Evolutionary conservation across 2,113 vertebrate genomes (phyloP), one percentile per base, ranked within the genome.

Genomic region (Anguilla rostrata): DNA sequence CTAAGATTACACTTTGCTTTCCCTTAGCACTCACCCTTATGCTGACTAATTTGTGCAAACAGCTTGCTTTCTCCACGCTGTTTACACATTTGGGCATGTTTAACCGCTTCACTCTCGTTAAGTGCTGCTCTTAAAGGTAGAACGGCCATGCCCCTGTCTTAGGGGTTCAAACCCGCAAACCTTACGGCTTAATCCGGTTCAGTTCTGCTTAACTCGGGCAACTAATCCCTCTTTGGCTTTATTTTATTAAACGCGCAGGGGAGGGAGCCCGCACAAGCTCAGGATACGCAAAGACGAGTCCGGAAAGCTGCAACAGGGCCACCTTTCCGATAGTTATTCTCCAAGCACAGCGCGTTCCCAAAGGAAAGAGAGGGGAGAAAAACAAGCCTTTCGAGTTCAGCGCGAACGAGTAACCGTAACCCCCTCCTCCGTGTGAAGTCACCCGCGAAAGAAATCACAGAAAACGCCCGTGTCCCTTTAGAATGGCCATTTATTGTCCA

Each of bases 401-500:
- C 60, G 41, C 18, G 9, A 87, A 79, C 83, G 85, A 87, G 87
- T 85, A 53, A 53, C 49, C 49, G 12, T 53, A 14, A 53, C 7
- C 9, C 43, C 89, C 84, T 93, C 90, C 89, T 88, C 20, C 86
- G 63, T 56, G 90, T 87, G 81, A 46, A 26, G 39, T 82, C 56
- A 78, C 90, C 84, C 88, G 88, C 86, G 84, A 84, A 87, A 71
- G 90, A 92, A 93, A 86, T 87, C 91, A 92, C 90, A 86, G 91
- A 93, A 91, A 53, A 53, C 89, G 91, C 85, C 71, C n/a, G 86
- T 84, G 91, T 92, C 87, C 91, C 92, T 94, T 93, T 92, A 90
- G 93, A 91, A 93, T 94, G 92, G 93, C 94, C 92, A 93, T 95
- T 95, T 95, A 95, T 95, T 95, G 93, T 95, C 93, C 92, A 91